Evolutionary conservation across 2,113 vertebrate genomes (phyloP), one percentile per base, ranked within the genome.

Genomic region (Pycnonotus jocosus): DNA sequence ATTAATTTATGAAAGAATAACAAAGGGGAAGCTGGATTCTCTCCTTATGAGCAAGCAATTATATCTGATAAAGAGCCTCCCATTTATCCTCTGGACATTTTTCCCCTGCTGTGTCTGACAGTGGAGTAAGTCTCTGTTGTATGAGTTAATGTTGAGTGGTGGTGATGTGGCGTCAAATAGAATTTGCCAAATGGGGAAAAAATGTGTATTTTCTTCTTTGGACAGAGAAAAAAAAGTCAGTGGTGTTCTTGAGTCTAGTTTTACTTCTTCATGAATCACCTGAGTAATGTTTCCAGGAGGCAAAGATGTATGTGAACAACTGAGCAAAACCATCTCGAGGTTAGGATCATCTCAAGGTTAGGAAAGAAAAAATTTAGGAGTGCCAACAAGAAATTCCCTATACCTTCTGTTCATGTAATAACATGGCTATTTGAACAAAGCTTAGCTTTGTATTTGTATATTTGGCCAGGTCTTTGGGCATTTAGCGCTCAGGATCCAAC

Each of bases 21-120:
- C 83, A 96, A 96, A 97, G 98, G 98, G 98, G 98, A 98, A 98
- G 98, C 98, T 98, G 98, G 97, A 95, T 98, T 98, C 86, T 98
- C 97, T 98, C 98, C 98, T 98, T 88, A 96, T 76, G 88, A 97
- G 92, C 90, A 96, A 92, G 88, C 95, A 95, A 53, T 96, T 97
- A 96, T 94, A 89, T 91, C 96, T 93, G 95, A 84, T 93, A 94
- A 62, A 89, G 61, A 96, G 96, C 93, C 90, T 94, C 87, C 92
- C 87, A 3, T 96, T 94, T 92, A 88, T 92, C 90, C 65, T 84
- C 54, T 72, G 86, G 82, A 79, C 28, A 27, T 68, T 69, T 86
- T 87, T 74, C 70, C 81, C 93, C 95, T 92, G 84, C 94, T 93
- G 82, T 97, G 89, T 95, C 88, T 85, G 40, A 92, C 95, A 95